Base-by-base conservation (phyloP, 2,888 invertebrate genomes). In the Timema cristinae region DNA sequence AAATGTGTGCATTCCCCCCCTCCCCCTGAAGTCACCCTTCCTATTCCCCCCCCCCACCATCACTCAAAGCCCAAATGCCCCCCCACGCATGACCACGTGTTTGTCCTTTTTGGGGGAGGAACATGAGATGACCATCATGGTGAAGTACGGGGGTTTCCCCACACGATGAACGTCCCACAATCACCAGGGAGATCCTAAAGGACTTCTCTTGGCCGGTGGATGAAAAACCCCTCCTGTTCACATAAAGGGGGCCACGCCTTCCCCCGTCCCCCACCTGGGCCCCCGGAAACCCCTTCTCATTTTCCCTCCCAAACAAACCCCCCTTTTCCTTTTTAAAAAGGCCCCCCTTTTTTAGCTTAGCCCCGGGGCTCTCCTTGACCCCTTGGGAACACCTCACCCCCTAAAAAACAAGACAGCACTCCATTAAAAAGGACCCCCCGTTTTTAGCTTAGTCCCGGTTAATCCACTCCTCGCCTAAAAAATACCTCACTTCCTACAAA, bases 71-170 rank as follows among this genome's bases (percentile, higher is more conserved):
- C 75, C 51, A n/a, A 56, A 71, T 67, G 50, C n/a, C n/a, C n/a
- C 75, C 32, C 32, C 32, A 32, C 32, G 4, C 32, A 4, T 1
- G 1, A 85, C 88, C 81, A 90, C 91, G 77, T 86, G 86, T 82
- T 89, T 87, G 75, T 90, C 88, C 7, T n/a, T n/a, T n/a, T n/a
- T n/a, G n/a, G 90, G 90, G 81, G 71, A 89, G 84, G 82, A 93
- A 93, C 79, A 91, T 90, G 78, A 89, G 76, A 91, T 90, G 51
- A 93, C 87, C 91, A 93, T 93, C 89, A 92, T 90, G 59, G 90
- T 87, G 80, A 93, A 92, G 79, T 94, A 94, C 0, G 94, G 94
- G 0, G 92, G n/a, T n/a, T 90, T 93, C 94, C 93, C 86, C 93
- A 94, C 63, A 93, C 83, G 56, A 93, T 86, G 79, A 93, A 94